Percentiles rank a stretch among this genome's conserved stretches.
Evolutionary conservation across 2,888 invertebrate species (phyloP).

Genomic region (Conops quadrifasciatus): DNA sequence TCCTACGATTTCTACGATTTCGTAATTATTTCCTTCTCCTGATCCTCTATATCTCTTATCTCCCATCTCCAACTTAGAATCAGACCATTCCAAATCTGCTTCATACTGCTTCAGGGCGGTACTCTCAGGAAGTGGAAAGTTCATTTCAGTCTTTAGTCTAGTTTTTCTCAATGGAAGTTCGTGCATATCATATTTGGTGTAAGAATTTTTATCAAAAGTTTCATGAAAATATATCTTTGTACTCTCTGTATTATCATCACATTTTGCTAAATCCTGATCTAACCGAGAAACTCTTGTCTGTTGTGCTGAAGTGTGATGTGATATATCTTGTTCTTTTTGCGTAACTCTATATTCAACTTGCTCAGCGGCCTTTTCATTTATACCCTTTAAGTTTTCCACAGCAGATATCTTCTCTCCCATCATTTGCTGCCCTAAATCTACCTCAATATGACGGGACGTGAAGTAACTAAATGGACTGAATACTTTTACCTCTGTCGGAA

Average conservation of each 20-base stretch:
- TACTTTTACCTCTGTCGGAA: constrained; percentile 47
- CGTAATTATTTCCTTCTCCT: neutral
- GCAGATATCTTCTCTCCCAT: constrained; percentile 34
- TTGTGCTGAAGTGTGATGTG: constrained; percentile 20
- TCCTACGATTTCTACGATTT: neutral
- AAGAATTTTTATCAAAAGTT: constrained; percentile 30
- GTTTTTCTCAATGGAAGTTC: constrained; percentile 49
- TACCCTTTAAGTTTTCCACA: constrained; percentile 12
- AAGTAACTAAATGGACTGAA: constrained; percentile 60
- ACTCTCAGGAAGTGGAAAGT: constrained; percentile 45
- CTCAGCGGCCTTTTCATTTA: constrained; percentile 54
- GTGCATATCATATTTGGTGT: constrained; percentile 46
- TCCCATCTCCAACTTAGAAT: constrained; percentile 8
- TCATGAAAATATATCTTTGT: constrained; percentile 47
- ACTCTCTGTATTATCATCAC: constrained; percentile 40
- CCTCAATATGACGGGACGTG: constrained; percentile 41
- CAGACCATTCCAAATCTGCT: neutral
- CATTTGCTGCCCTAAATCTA: constrained; percentile 43
- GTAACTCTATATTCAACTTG: constrained; percentile 52
- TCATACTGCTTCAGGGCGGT: neutral
- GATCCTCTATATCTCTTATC: neutral
- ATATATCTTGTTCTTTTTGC: constrained; percentile 45
- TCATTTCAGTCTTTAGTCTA: constrained; percentile 30
- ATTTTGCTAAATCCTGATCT: constrained; percentile 6
- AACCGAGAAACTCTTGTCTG: neutral